Percentiles rank a stretch among this genome's conserved stretches.
Conservation (phyloP, 1,140 invertebrate species). For the Lasioglossum albipes region DNA sequence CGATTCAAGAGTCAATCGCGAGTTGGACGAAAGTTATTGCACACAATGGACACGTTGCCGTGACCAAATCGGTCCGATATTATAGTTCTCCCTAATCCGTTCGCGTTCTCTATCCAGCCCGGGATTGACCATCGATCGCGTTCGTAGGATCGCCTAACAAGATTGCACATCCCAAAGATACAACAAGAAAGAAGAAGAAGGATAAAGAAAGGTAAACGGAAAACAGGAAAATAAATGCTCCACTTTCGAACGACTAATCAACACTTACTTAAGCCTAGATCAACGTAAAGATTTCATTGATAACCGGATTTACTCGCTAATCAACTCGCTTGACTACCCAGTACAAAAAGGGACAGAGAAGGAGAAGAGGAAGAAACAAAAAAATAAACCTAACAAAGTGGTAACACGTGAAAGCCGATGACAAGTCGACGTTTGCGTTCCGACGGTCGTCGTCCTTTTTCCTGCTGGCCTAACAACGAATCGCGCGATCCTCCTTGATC, state of each 20-base stretch:
- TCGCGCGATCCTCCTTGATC: neutral
- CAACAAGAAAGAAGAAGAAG: constrained; percentile 16
- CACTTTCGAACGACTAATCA: constrained; percentile 19
- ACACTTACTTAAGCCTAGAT: constrained; percentile 24
- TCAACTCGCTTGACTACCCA: constrained; percentile 1
- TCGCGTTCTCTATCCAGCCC: neutral
- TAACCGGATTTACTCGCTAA: constrained; percentile 19
- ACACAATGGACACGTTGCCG: constrained; percentile 58
- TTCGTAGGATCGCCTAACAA: constrained; percentile 9
- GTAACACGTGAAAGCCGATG: constrained; percentile 45
- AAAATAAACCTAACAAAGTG: constrained; percentile 46
- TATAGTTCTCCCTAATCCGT: neutral
- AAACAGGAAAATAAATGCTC: constrained; percentile 24
- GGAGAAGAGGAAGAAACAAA: constrained; percentile 9
- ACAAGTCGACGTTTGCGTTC: constrained; percentile 13
- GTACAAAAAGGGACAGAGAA: neutral
- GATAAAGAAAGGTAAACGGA: constrained; percentile 12
- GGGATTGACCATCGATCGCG: neutral
- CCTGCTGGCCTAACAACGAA: neutral
- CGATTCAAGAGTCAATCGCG: neutral
- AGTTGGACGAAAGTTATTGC: constrained; percentile 58
- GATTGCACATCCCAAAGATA: constrained; percentile 37
- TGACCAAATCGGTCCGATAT: constrained; percentile 19
- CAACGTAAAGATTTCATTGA: neutral
- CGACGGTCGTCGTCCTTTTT: constrained; percentile 8